A percentile compares a stretch with the other conserved stretches of the same genome.
Evolutionary conservation across 2,113 vertebrate genomes (phyloP).

Genomic region (Hucho hucho): DNA sequence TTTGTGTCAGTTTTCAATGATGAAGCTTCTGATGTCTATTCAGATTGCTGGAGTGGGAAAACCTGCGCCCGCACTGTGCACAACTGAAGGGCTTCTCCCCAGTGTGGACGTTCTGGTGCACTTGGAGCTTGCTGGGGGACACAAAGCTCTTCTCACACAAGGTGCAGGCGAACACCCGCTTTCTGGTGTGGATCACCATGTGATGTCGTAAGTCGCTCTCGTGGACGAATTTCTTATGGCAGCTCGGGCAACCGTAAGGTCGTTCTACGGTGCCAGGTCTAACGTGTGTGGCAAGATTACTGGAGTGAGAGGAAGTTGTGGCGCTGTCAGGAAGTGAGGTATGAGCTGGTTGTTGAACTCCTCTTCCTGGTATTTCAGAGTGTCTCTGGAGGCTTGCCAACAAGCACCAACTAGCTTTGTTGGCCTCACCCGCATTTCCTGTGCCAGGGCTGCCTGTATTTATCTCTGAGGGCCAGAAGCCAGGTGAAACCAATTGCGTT

Average conservation of each 20-base stretch:
- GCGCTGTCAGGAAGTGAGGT: background rate
- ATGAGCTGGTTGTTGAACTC: background rate
- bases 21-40: slow-evolving; percentile 62
- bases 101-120: slow-evolving; percentile 63
- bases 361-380: background rate
- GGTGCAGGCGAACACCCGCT: slow-evolving; percentile 46
- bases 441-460: background rate
- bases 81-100: slow-evolving; percentile 63
- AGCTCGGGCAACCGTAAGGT: slow-evolving; percentile 51
- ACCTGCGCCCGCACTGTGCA: slow-evolving; percentile 45
- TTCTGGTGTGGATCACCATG: slow-evolving; percentile 45
- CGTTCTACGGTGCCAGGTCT: slow-evolving; percentile 22
- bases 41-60: slow-evolving; percentile 68
- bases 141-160: slow-evolving; percentile 63
- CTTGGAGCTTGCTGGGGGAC: slow-evolving; percentile 61
- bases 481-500: too few relatives aligned
- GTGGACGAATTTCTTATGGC: slow-evolving; percentile 53
- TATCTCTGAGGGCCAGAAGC: too few relatives aligned
- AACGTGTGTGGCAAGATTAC: too few relatives aligned
- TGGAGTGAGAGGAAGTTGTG: too few relatives aligned
- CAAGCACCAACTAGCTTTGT: background rate
- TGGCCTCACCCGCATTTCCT: background rate
- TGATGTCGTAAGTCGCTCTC: slow-evolving; percentile 56
- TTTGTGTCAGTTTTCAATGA: slow-evolving; percentile 27
- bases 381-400: background rate